Evolutionary conservation across 2,888 invertebrate genomes (phyloP).

Genomic region (Ethmia dodecea): DNA sequence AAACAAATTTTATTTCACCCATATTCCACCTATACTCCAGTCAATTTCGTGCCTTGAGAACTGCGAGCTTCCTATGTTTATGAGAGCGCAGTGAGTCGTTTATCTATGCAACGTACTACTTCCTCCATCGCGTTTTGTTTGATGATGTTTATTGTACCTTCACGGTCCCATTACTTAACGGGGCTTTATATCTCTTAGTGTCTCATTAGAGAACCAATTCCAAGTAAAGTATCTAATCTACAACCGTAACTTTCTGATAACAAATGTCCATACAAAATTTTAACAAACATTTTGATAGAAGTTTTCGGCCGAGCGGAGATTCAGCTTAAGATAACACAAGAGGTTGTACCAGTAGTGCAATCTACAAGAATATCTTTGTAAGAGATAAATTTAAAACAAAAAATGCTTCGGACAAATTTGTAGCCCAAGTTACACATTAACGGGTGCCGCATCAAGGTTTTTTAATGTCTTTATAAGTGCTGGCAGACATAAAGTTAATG

Average conservation of each 20-base stretch:
- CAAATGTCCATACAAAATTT: not conserved
- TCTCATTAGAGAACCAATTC: conserved; percentile 49
- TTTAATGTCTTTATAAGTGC: conserved; percentile 78
- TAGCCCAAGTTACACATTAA: conserved; percentile 32
- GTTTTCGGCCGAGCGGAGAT: conserved; percentile 3
- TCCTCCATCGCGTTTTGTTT: conserved; percentile 63
- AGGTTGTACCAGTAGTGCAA: conserved; percentile 11
- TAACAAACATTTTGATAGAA: too few species aligned
- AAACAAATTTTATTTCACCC: too few species aligned
- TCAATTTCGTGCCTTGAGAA: conserved; percentile 55
- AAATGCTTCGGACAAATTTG: conserved; percentile 19
- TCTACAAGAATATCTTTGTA: conserved; percentile 23
- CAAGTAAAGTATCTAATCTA: conserved; percentile 23
- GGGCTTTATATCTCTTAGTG: conserved; percentile 42
- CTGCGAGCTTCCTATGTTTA: conserved; percentile 51
- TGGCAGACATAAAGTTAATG: conserved; percentile 65
- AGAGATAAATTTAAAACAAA: conserved; percentile 29
- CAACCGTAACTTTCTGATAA: conserved; percentile 1
- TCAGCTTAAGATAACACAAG: conserved; percentile 4
- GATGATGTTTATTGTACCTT: conserved; percentile 60
- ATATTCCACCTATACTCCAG: conserved; percentile 26
- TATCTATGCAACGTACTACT: conserved; percentile 66
- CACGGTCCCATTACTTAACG: conserved; percentile 51
- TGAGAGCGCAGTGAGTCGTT: conserved; percentile 43
- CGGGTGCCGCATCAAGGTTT: conserved; percentile 40